phyloP scores from a whole-genome alignment of 2,113 vertebrate genomes.

The Platanista minor region DNA sequence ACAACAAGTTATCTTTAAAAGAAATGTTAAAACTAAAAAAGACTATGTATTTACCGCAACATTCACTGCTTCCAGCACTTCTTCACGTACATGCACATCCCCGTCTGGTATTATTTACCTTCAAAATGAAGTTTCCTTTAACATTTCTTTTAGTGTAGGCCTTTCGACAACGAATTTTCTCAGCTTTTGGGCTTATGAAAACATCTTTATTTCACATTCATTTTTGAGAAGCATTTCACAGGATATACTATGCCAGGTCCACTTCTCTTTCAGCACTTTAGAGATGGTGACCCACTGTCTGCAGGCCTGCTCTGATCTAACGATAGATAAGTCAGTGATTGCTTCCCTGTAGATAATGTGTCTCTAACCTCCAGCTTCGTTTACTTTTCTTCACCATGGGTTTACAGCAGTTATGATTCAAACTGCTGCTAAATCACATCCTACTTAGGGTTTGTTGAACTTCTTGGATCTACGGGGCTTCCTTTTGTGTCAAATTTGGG shows the following conservation, averaged over 20 bases:
- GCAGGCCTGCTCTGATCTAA: background rate
- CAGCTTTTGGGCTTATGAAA: background rate
- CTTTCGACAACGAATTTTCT: background rate
- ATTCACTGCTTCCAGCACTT: background rate
- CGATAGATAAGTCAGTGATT: background rate
- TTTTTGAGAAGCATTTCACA: background rate
- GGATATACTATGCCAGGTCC: background rate
- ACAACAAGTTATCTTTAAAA: background rate
- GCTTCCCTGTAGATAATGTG: background rate
- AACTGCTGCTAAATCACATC: background rate
- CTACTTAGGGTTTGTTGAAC: background rate
- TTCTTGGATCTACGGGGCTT: background rate
- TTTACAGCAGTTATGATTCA: background rate
- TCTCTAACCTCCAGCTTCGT: background rate
- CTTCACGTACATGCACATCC: background rate
- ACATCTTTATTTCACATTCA: background rate
- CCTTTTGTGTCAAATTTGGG: background rate
- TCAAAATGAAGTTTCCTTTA: background rate
- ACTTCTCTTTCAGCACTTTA: background rate
- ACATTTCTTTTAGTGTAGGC: background rate
- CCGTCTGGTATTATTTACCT: background rate
- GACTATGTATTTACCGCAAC: background rate
- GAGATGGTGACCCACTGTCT: background rate
- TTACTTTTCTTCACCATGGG: background rate
- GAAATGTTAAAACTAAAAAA: background rate